These are phyloP conservation scores for Onychorhynchus coronatus DNA, from an alignment of 2,113 vertebrate species.

Conservation along the genomic window DNA sequence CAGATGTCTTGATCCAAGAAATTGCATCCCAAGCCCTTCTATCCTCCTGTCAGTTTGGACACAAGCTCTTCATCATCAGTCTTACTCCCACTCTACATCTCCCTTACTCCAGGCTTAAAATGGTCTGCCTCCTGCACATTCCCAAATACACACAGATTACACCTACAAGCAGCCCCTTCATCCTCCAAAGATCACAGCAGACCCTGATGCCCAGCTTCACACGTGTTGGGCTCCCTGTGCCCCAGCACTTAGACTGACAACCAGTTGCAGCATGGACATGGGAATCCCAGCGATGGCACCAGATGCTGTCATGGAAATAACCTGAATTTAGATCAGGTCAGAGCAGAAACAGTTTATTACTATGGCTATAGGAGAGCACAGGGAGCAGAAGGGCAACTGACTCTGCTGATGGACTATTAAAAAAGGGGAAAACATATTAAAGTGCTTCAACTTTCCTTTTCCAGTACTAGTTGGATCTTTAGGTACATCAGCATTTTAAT, in stretches of 20 bases:
- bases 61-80: background rate
- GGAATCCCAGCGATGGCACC: background rate
- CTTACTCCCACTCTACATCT: background rate
- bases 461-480: background rate
- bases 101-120: background rate
- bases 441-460: background rate
- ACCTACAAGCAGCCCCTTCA: background rate
- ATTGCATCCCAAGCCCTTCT: background rate
- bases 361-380: background rate
- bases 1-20: background rate
- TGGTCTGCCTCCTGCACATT: background rate
- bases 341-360: background rate
- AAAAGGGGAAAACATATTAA: background rate
- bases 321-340: background rate
- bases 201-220: background rate
- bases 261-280: background rate
- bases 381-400: background rate
- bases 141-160: background rate
- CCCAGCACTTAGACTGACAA: background rate
- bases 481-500: background rate
- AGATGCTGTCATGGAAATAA: background rate
- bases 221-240: background rate
- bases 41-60: background rate
- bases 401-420: background rate
- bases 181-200: background rate